These are phyloP conservation scores for Miichthys miiuy DNA, from an alignment of 2,797 vertebrate genomes.

Conservation along the genomic window DNA sequence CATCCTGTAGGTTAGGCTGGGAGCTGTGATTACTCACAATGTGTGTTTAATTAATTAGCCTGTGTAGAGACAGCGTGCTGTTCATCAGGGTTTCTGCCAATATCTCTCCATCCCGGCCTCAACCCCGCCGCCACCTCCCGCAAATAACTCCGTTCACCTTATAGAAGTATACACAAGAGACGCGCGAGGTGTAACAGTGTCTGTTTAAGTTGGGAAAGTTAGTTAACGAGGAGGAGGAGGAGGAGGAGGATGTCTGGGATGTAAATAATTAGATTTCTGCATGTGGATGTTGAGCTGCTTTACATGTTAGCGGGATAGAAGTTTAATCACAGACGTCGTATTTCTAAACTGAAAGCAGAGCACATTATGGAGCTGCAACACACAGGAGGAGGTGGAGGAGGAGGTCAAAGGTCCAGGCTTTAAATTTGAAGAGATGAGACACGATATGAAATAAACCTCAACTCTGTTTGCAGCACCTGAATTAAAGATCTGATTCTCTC, in stretches of 20 bases:
- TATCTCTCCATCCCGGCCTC: slow-evolving; percentile 67
- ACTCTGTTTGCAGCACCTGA: not conserved
- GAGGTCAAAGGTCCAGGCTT: not conserved
- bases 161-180: slow-evolving; percentile 42
- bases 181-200: not conserved
- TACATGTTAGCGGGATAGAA: not conserved
- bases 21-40: slow-evolving; percentile 81
- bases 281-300: not conserved
- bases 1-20: slow-evolving; percentile 74
- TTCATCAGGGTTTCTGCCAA: slow-evolving; percentile 78
- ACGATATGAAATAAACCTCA: not conserved
- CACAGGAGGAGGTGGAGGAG: not conserved
- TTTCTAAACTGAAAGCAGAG: not conserved
- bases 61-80: slow-evolving; percentile 69
- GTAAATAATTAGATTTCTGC: not conserved
- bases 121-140: slow-evolving; percentile 46
- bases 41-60: slow-evolving; percentile 85
- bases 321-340: not conserved
- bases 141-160: slow-evolving; percentile 47
- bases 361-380: not conserved
- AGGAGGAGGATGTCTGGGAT: not conserved
- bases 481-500: slow-evolving; percentile 19
- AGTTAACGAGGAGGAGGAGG: not conserved
- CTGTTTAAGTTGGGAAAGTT: slow-evolving; percentile 9
- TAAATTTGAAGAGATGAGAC: not conserved